Evolutionary conservation across 2,888 invertebrate genomes (phyloP).

Genomic region (Phyllotreta cruciferae): DNA sequence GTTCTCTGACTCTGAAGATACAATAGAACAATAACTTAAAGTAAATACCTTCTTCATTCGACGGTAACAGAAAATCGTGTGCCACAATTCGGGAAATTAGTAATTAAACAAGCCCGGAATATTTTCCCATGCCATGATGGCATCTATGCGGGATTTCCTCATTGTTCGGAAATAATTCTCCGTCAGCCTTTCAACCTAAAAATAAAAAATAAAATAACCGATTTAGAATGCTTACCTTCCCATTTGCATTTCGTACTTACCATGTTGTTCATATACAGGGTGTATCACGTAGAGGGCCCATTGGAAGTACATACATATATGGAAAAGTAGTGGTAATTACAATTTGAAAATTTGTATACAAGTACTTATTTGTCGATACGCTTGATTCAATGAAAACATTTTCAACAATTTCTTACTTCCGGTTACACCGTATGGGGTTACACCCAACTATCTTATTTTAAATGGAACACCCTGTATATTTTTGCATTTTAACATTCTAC

Average conservation of each 20-base stretch:
- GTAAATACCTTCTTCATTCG: slow-evolving; percentile 52
- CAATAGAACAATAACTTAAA: slow-evolving; percentile 24
- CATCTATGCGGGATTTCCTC: slow-evolving; percentile 49
- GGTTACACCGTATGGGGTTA: too few relatives aligned
- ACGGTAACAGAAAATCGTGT: slow-evolving; percentile 55
- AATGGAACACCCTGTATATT: too few relatives aligned
- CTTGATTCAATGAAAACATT: too few relatives aligned
- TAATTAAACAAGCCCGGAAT: slow-evolving; percentile 53
- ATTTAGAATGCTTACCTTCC: background rate
- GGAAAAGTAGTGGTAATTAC: too few relatives aligned
- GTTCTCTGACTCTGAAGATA: background rate
- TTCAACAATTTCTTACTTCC: too few relatives aligned
- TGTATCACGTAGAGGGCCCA: too few relatives aligned
- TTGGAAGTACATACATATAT: too few relatives aligned
- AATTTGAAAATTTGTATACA: too few relatives aligned
- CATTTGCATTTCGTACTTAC: slow-evolving; percentile 24
- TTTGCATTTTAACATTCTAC: too few relatives aligned
- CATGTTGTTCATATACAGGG: slow-evolving; percentile 40
- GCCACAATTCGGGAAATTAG: slow-evolving; percentile 53
- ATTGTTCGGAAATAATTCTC: slow-evolving; percentile 46
- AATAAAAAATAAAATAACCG: too few relatives aligned
- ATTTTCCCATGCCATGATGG: slow-evolving; percentile 54
- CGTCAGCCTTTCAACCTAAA: slow-evolving; percentile 36
- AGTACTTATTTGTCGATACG: too few relatives aligned
- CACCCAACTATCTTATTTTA: too few relatives aligned